These are phyloP conservation scores for Pycnonotus jocosus DNA, from an alignment of 2,113 vertebrate species.

Conservation along the genomic window DNA sequence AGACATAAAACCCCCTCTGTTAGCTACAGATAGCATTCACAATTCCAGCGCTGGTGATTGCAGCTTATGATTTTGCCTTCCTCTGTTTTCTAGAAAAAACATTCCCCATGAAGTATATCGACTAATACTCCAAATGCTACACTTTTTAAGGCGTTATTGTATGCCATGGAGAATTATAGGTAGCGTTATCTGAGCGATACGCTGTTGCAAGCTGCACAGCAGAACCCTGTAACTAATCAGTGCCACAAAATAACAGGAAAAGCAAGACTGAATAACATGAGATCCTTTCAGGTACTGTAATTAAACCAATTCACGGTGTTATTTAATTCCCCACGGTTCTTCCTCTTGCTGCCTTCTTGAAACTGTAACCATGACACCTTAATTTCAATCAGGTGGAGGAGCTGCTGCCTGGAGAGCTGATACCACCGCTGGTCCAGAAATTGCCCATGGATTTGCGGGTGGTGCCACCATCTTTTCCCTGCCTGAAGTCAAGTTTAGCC, in stretches of 20 bases:
- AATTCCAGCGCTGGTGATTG: neutral
- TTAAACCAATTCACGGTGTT: slow-evolving; percentile 26
- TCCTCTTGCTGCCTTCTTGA: slow-evolving; percentile 14
- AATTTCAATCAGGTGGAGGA: slow-evolving; percentile 2
- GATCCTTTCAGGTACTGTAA: slow-evolving; percentile 46
- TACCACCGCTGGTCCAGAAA: slow-evolving; percentile 26
- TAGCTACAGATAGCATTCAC: neutral
- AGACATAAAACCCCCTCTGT: neutral
- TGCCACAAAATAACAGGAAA: neutral
- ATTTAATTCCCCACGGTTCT: slow-evolving; percentile 13
- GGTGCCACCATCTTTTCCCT: neutral
- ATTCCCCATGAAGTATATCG: neutral
- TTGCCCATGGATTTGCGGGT: neutral
- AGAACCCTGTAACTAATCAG: neutral
- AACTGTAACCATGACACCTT: slow-evolving; percentile 38
- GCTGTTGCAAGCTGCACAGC: neutral
- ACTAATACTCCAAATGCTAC: neutral
- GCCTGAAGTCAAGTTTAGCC: neutral
- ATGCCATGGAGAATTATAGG: neutral
- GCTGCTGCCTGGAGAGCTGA: neutral
- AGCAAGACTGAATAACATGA: neutral
- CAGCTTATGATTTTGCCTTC: slow-evolving; percentile 2
- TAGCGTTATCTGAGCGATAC: neutral
- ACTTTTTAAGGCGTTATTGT: neutral
- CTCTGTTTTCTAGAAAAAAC: slow-evolving; percentile 3